Evolutionary conservation across 2,113 vertebrate genomes (phyloP), one percentile per base, ranked within the genome.

Genomic region (Pelecanoides urinatrix): DNA sequence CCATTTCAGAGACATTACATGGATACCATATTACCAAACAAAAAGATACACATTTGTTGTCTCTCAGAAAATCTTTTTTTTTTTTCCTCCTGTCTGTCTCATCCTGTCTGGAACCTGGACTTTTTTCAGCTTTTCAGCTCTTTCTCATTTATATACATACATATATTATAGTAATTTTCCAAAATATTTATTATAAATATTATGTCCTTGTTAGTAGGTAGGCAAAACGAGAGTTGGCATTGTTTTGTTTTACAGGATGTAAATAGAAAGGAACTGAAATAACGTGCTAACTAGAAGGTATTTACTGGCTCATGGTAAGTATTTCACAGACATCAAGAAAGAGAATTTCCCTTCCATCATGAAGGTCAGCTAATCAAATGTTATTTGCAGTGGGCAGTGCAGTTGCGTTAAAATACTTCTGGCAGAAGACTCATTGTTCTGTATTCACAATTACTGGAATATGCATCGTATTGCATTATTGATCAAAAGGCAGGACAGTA

Each of bases 1-100:
- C 97, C 88, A 96, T 96, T 96, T 96, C 96, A 87, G 91, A 96
- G 81, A 86, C 86, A 91, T 96, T 97, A 92, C 92, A 86, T 30
- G 49, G 95, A 89, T 82, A 74, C 80, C 88, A 59, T 38, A 96
- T 65, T 76, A 75, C 77, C 93, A 96, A 95, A 89, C 83, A 95
- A 95, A 68, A 88, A 93, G 61, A 53, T 73, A 85, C 52, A 44
- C 53, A 72, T 77, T 97, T 89, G 23, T 74, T 55, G 32, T 40
- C 62, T 77, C 44, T 65, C 42, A 47, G 49, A 92, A 91, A 53
- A 71, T 18, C 8, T 6, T 2, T 19, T n/a, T 25, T n/a, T 25
- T 16, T n/a, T 5, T 42, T 3, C 25, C 1, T 8, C 20, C 14
- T 77, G 58, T 90, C 68, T 75, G 18, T 92, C 71, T 85, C 62